Evolutionary conservation across 2,888 invertebrate genomes (phyloP), one percentile per base, ranked within the genome.

Genomic region (Caenorhabditis parvicauda): DNA sequence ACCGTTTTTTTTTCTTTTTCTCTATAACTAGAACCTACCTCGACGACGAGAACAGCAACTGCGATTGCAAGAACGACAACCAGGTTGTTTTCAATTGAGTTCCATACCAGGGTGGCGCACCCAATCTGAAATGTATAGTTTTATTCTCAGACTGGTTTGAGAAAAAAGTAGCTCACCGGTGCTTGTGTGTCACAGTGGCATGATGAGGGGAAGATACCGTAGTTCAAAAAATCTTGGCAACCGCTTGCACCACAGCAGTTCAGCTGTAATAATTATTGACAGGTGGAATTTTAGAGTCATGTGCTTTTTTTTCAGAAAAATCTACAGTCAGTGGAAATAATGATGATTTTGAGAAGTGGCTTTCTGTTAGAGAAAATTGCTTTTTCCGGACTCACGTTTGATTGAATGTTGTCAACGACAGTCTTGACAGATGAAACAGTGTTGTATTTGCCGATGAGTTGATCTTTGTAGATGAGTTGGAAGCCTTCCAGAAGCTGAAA

Each of bases 171-270:
- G 38, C 17, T 47, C 39, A 59, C 59, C 54, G 54, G 59, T 27
- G 41, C 38, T 17, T 57, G 6, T 14, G 62, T 62, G 28, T 57
- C 45, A 48, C 62, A 62, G 44, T 41, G 44, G 38, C 62, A 64
- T 5, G 53, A 29, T 0, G 70, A 51, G 9, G 66, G 60, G 29
- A 54, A 55, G 2, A 49, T 38, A 25, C 57, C 59, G 32, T 52
- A 62, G 3, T 5, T n/a, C 2, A 49, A 19, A 28, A 62, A 72
- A 50, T 73, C 73, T 19, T 39, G 45, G 52, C 74, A 74, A 12
- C 68, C 70, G 2, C 53, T 52, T 22, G 68, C 67, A 32, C 71
- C 74, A 51, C 74, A 74, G 59, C 74, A 74, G 24, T 60, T 43
- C 27, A 71, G 57, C 73, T 74, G 55, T 41, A 71, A 63, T n/a